These are phyloP conservation scores for Austrolebias charrua DNA, from an alignment of 2,797 vertebrate genomes.

Conservation along the genomic window DNA sequence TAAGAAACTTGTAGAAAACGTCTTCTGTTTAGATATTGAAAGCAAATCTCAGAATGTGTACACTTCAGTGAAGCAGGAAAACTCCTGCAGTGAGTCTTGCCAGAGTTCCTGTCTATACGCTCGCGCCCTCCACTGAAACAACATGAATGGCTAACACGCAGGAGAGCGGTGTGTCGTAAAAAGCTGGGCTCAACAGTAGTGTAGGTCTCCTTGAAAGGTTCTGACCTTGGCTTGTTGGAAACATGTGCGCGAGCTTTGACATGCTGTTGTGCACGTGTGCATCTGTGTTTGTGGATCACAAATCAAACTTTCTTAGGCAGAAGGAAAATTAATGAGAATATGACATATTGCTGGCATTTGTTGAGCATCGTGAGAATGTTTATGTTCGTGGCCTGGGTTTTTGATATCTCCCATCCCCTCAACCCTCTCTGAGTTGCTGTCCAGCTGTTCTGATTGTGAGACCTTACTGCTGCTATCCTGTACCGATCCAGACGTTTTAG, in stretches of 20 bases:
- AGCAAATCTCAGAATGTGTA: slow-evolving; percentile 22
- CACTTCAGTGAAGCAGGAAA: slow-evolving; percentile 23
- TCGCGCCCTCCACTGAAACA: slow-evolving; percentile 44
- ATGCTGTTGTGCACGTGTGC: slow-evolving; percentile 27
- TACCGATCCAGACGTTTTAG: slow-evolving; percentile 38
- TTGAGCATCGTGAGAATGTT: slow-evolving; percentile 54
- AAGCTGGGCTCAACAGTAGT: slow-evolving; percentile 40
- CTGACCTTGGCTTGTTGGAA: slow-evolving; percentile 44
- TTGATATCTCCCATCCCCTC: slow-evolving; percentile 46
- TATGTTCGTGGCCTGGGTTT: slow-evolving; percentile 70
- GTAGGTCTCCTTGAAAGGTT: slow-evolving; percentile 57
- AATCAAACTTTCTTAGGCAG: slow-evolving; percentile 36
- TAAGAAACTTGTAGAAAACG: slow-evolving; percentile 25
- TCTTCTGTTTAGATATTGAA: slow-evolving; percentile 21
- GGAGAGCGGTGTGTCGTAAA: slow-evolving; percentile 31
- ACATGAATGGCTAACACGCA: slow-evolving; percentile 32
- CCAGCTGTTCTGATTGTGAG: slow-evolving; percentile 60
- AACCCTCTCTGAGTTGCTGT: slow-evolving; percentile 52
- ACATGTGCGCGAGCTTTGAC: slow-evolving; percentile 23
- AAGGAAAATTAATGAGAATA: slow-evolving; percentile 69
- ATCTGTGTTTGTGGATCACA: slow-evolving; percentile 38
- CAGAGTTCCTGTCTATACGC: slow-evolving; percentile 45
- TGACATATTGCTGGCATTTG: slow-evolving; percentile 76
- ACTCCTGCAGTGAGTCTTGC: slow-evolving; percentile 20
- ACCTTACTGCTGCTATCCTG: slow-evolving; percentile 57